These are phyloP conservation scores for Hydractinia echinata DNA, from an alignment of 30 jellyfish, hydroid and myxozoan genomes.

Conservation along the genomic window DNA sequence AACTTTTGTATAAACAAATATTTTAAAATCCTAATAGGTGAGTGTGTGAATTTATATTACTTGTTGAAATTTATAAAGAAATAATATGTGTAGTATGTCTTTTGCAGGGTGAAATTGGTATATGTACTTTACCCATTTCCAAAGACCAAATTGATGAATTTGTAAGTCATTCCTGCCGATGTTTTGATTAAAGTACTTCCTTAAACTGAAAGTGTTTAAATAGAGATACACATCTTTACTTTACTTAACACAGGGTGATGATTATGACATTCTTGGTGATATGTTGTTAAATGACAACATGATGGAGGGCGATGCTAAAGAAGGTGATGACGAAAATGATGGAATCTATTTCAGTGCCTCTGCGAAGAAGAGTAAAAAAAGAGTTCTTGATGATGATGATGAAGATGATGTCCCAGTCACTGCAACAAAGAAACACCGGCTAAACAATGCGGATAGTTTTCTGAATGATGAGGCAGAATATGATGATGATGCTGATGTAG, in stretches of 20 bases:
- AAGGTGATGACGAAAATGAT: constrained; percentile 2
- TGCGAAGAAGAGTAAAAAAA: constrained; percentile 16
- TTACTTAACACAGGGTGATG: neutral
- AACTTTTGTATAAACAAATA: too few species aligned
- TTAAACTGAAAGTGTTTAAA: neutral
- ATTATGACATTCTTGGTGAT: neutral
- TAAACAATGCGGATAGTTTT: constrained; percentile 68
- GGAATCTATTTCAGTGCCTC: neutral
- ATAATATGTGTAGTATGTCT: too few species aligned
- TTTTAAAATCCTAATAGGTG: too few species aligned
- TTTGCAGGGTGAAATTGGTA: constrained; percentile 6
- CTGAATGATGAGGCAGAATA: constrained; percentile 85
- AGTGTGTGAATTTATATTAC: too few species aligned
- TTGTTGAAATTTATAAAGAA: too few species aligned
- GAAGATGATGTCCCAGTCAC: constrained; percentile 52
- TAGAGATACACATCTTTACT: neutral
- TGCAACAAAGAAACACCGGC: constrained; percentile 70
- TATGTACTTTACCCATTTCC: neutral
- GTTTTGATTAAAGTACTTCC: neutral
- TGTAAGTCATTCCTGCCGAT: neutral
- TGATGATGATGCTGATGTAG: constrained; percentile 76
- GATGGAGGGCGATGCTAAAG: neutral
- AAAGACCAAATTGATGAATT: neutral
- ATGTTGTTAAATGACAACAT: constrained; percentile 6
- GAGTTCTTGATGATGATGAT: constrained; percentile 48